Evolutionary conservation across 2,113 vertebrate genomes (phyloP).

Genomic region (Alces alces): DNA sequence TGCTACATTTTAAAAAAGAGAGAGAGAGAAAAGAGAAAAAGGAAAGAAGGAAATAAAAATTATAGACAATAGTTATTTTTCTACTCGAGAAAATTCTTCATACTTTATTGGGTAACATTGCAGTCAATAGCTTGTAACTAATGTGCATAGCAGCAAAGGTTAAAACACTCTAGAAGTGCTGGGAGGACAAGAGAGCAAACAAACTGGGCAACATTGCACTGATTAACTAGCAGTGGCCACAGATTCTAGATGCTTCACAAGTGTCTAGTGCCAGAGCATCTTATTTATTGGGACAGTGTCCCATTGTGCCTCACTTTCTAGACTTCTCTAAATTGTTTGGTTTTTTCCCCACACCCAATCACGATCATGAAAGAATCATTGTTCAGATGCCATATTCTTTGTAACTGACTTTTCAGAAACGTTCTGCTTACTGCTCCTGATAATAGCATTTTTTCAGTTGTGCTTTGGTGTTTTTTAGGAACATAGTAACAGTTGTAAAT

Average conservation of each 20-base stretch:
- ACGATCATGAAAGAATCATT: background rate
- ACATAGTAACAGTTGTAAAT: background rate
- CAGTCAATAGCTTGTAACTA: background rate
- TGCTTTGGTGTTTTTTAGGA: background rate
- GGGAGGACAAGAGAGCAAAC: background rate
- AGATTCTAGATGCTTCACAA: background rate
- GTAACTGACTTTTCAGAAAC: background rate
- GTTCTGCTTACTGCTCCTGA: accelerated
- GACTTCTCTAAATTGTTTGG: background rate
- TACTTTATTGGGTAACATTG: background rate
- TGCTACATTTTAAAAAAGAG: background rate
- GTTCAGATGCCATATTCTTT: background rate
- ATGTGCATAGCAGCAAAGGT: background rate
- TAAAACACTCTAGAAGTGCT: background rate
- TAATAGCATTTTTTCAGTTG: background rate
- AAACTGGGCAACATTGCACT: background rate
- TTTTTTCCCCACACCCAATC: background rate
- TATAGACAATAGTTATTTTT: background rate
- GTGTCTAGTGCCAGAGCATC: background rate
- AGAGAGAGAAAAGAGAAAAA: background rate
- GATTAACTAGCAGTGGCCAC: background rate
- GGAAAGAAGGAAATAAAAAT: background rate
- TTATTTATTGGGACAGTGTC: background rate
- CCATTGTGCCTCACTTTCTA: background rate
- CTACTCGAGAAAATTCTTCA: background rate